These are phyloP conservation scores for Rissa tridactyla DNA, from an alignment of 2,113 vertebrate genomes.

Conservation along the genomic window DNA sequence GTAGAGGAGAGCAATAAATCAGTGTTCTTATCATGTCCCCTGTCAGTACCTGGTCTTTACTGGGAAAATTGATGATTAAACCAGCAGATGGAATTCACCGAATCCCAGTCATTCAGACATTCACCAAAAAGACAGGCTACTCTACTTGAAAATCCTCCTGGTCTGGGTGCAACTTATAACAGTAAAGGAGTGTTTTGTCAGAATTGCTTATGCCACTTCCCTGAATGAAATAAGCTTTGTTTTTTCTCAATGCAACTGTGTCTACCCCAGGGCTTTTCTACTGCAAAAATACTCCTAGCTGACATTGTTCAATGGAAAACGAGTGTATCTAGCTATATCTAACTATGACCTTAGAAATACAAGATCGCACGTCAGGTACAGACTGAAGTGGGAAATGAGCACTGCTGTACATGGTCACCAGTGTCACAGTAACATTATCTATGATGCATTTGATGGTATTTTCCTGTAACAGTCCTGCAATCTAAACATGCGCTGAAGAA, in stretches of 20 bases:
- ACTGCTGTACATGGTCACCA: background rate
- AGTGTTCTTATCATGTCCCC: conserved; percentile 1
- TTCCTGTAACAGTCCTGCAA: background rate
- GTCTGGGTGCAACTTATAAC: background rate
- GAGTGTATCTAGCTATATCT: background rate
- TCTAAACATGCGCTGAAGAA: background rate
- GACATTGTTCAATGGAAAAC: background rate
- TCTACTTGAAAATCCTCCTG: background rate
- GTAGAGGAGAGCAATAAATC: background rate
- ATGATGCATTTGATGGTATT: background rate
- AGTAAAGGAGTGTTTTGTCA: background rate
- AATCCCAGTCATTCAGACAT: background rate
- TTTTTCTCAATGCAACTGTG: background rate
- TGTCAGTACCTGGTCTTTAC: conserved; percentile 6
- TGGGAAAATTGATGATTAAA: conserved; percentile 44
- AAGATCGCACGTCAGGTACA: background rate
- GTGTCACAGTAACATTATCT: background rate
- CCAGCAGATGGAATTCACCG: background rate
- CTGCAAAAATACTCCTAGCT: background rate
- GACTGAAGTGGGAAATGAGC: background rate
- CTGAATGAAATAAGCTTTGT: background rate
- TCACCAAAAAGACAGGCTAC: background rate
- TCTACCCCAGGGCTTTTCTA: background rate
- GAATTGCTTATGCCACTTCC: background rate
- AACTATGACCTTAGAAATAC: background rate